phyloP scores from a whole-genome alignment of 2,113 vertebrate species.

The Capreolus pygargus region DNA sequence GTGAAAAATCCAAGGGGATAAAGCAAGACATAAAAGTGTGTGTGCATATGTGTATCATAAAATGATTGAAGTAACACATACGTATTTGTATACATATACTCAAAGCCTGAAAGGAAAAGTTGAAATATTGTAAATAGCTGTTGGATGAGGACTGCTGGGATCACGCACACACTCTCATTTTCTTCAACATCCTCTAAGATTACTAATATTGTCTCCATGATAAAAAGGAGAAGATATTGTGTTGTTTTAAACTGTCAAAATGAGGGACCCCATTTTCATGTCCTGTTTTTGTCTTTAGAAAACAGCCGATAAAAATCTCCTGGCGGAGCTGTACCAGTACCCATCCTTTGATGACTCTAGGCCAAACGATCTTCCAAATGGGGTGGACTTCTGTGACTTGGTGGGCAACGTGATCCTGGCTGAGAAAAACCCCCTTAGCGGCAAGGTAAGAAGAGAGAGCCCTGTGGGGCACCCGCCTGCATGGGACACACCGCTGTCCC shows the following conservation, averaged over 20 bases:
- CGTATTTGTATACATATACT: not conserved
- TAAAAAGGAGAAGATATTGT: not conserved
- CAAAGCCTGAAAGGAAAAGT: not conserved
- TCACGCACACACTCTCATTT: rapidly evolving
- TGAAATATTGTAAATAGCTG: not conserved
- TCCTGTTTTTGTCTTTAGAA: conserved; percentile 43
- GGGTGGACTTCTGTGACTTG: conserved; percentile 65
- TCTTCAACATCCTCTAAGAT: not conserved
- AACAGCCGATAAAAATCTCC: conserved; percentile 65
- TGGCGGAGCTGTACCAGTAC: conserved; percentile 70
- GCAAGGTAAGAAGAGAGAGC: conserved; percentile 44
- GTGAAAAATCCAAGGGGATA: not conserved
- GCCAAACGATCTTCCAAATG: conserved; percentile 69
- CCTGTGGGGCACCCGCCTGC: rapidly evolving
- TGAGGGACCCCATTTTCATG: not conserved
- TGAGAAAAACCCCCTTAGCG: conserved; percentile 71
- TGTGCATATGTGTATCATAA: not conserved
- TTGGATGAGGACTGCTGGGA: not conserved
- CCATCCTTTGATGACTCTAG: conserved; percentile 36
- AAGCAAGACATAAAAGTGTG: not conserved
- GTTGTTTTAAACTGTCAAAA: not conserved
- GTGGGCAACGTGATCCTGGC: conserved; percentile 69
- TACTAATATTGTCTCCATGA: not conserved
- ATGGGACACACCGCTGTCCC: not conserved
- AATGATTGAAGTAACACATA: not conserved